A percentile compares a stretch with the other conserved stretches of the same genome.
Conservation (phyloP, 2,113 vertebrate species). For the Phyllostomus hastatus region DNA sequence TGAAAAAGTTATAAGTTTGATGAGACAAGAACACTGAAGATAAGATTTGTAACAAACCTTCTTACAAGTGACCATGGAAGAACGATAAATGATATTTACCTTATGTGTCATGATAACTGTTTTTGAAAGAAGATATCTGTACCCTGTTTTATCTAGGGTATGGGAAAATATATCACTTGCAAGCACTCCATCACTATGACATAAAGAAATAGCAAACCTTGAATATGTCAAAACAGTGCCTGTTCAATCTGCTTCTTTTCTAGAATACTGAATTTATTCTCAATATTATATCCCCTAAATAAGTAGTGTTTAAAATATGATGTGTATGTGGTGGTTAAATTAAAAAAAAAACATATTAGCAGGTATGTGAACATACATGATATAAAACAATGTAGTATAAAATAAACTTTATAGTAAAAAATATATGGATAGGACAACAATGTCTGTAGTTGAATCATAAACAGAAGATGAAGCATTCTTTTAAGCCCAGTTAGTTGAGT, state of each 20-base stretch:
- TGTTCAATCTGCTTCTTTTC: background rate
- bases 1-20: background rate
- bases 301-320: background rate
- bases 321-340: background rate
- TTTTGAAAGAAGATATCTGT: constrained; percentile 53
- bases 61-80: constrained; percentile 39
- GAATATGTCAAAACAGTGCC: constrained; percentile 43
- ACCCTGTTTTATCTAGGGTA: background rate
- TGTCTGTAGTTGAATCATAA: background rate
- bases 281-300: background rate
- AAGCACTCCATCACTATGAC: constrained; percentile 52
- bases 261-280: background rate
- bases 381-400: background rate
- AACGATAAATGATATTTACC: constrained; percentile 66
- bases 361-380: background rate
- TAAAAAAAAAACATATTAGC: background rate
- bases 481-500: background rate
- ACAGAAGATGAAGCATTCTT: background rate
- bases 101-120: constrained; percentile 60
- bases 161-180: constrained; percentile 39
- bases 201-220: constrained; percentile 60
- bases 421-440: background rate
- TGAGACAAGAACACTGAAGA: background rate
- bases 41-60: background rate
- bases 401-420: background rate